phyloP scores from a whole-genome alignment of 2,797 vertebrate species.

The Lateolabrax maculatus region DNA sequence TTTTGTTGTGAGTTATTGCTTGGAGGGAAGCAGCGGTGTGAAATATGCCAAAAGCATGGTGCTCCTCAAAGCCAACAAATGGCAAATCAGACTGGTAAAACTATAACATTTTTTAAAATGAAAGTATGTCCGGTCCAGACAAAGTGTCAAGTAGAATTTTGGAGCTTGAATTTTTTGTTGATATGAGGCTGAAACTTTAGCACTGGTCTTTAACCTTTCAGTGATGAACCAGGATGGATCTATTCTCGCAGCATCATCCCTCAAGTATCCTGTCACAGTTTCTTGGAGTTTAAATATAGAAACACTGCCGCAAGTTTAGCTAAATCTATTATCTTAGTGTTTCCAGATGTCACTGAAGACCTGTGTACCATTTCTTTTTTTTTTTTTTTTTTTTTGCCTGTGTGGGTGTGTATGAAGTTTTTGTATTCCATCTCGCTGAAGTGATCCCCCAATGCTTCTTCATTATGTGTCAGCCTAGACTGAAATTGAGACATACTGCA shows the following conservation, averaged over 20 bases:
- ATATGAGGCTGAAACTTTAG: constrained; percentile 33
- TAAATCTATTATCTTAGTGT: constrained; percentile 70
- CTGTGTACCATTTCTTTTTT: constrained; percentile 15
- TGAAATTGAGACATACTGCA: constrained; percentile 63
- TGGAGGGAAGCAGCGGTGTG: constrained; percentile 23
- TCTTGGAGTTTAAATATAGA: constrained; percentile 78
- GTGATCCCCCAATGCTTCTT: constrained; percentile 53
- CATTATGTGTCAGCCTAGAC: constrained; percentile 56
- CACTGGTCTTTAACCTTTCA: constrained; percentile 37
- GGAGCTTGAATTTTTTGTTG: background rate
- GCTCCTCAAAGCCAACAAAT: background rate
- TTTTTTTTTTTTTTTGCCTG: constrained; percentile 15
- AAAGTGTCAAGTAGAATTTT: constrained; percentile 3
- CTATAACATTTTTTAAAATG: background rate
- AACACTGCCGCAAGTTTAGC: constrained; percentile 62
- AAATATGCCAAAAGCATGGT: constrained; percentile 22
- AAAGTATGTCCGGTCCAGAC: constrained; percentile 8
- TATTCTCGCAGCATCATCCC: constrained; percentile 62
- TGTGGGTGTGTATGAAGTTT: constrained; percentile 52
- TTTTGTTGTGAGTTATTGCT: constrained; percentile 51
- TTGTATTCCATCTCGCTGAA: constrained; percentile 45
- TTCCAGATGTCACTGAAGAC: constrained; percentile 78
- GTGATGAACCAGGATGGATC: constrained; percentile 51
- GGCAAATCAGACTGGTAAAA: background rate
- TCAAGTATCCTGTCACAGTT: constrained; percentile 65